Percentiles rank a stretch among this genome's conserved stretches.
phyloP scores from a whole-genome alignment of 2,888 invertebrate genomes.

The Coelogynopora nodosa region DNA sequence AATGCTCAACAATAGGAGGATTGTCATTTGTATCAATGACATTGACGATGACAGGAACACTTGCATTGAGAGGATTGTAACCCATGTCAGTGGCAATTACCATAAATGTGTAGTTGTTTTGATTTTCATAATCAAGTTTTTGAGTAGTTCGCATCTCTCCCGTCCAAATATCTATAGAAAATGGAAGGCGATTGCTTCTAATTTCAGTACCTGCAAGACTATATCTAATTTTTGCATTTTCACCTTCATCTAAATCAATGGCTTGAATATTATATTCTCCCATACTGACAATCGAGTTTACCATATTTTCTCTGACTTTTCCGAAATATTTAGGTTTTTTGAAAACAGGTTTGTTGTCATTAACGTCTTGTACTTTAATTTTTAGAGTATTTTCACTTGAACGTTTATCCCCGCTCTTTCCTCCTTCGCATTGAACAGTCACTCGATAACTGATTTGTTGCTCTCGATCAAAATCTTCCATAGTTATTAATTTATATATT shows the following conservation, averaged over 20 bases:
- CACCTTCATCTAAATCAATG: conserved; percentile 37
- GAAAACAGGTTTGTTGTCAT: conserved; percentile 33
- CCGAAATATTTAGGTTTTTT: conserved; percentile 17
- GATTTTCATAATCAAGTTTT: conserved; percentile 22
- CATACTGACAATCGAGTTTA: not conserved
- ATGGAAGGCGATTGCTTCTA: conserved; percentile 13
- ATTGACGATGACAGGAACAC: not conserved
- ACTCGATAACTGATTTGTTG: not conserved
- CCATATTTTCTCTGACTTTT: conserved; percentile 29
- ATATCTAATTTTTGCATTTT: conserved; percentile 37
- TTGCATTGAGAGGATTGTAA: not conserved
- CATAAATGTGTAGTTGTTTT: not conserved
- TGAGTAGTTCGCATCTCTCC: not conserved
- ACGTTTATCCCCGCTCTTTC: not conserved
- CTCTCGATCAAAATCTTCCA: conserved; percentile 39
- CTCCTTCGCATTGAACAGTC: conserved; percentile 10
- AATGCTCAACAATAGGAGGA: conserved; percentile 25
- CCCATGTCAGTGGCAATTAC: conserved; percentile 19
- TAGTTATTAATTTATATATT: conserved; percentile 29
- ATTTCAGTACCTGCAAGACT: not conserved
- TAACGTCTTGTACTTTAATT: conserved; percentile 14
- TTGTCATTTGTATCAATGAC: conserved; percentile 38
- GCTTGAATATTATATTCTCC: conserved; percentile 31
- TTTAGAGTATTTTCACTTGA: not conserved
- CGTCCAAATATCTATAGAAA: conserved; percentile 20